Base-by-base conservation (phyloP, 2,113 vertebrate genomes). In the Vulpes ferrilata region DNA sequence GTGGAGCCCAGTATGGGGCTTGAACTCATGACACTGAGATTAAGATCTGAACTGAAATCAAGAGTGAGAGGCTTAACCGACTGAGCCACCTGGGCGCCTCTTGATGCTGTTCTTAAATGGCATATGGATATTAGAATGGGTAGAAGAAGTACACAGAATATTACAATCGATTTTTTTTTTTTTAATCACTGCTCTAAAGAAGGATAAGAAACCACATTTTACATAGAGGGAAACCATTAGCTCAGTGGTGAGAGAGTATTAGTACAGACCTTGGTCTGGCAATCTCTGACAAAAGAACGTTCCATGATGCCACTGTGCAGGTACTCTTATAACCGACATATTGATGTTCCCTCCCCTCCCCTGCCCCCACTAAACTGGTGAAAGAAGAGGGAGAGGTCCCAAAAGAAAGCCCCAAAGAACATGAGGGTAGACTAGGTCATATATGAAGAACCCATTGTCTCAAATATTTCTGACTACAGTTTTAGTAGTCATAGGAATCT, bases 401-500 rank as follows among this genome's bases (percentile, higher is more conserved):
- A 87, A 73, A 96, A 64, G 67, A 88, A 74, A 80, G 17, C 65
- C 62, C 48, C 81, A 53, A 73, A 69, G 38, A 69, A 93, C 43
- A 73, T 51, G 25, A 32, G 35, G n/a, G n/a, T 93, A 8, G 20
- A 19, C 11, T 92, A 59, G 19, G 7, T 86, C 55, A 19, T 81
- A 65, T 30, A 5, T 53, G 48, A 90, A 51, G 35, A 90, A 64
- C n/a, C 59, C n/a, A 16, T 32, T 78, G 43, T 9, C 11, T 57
- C 53, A 92, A 17, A 64, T 94, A 78, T 92, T 93, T 92, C 78
- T 79, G n/a, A 94, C n/a, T 35, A 65, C 30, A 17, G 32, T 85
- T 81, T 93, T 73, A 69, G 57, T 76, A 76, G 48, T 88, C 38
- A 25, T 7, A 62, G 65, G 59, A 19, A 60, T 43, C 8, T 43